phyloP scores from a whole-genome alignment of 2,888 invertebrate genomes.

The Cephus nigrinus region DNA sequence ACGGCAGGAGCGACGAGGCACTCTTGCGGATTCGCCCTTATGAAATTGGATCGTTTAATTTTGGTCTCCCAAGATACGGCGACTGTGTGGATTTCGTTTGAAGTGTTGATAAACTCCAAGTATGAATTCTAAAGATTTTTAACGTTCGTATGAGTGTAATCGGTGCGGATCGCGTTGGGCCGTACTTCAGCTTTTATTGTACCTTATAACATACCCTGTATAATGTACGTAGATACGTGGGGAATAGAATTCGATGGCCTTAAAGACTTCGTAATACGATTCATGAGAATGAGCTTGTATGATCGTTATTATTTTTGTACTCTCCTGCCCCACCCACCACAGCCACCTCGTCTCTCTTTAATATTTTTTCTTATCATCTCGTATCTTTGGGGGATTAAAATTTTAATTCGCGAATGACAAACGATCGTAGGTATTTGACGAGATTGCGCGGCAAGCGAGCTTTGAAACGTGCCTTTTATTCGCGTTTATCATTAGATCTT shows the following conservation, averaged over 20 bases:
- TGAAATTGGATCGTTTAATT: neutral
- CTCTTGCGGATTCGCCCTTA: neutral
- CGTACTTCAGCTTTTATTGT: neutral
- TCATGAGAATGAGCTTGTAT: slow-evolving; percentile 12
- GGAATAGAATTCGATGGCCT: neutral
- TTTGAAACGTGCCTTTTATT: too few relatives aligned
- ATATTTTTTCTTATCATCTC: neutral
- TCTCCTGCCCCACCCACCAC: too few relatives aligned
- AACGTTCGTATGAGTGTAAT: neutral
- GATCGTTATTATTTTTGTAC: neutral
- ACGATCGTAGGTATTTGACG: neutral
- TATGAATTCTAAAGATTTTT: neutral
- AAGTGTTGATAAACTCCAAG: neutral
- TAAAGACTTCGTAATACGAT: neutral
- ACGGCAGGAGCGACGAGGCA: neutral
- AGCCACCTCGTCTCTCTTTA: neutral
- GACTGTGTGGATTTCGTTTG: neutral
- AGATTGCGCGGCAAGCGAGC: neutral
- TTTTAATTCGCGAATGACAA: neutral
- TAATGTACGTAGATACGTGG: neutral
- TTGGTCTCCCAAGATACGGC: neutral
- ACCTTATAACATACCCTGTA: neutral
- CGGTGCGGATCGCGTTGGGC: neutral
- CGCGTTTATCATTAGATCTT: too few relatives aligned
- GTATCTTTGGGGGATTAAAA: neutral